Evolutionary conservation across 2,113 vertebrate species (phyloP).

Genomic region (Tylochromis polylepis): DNA sequence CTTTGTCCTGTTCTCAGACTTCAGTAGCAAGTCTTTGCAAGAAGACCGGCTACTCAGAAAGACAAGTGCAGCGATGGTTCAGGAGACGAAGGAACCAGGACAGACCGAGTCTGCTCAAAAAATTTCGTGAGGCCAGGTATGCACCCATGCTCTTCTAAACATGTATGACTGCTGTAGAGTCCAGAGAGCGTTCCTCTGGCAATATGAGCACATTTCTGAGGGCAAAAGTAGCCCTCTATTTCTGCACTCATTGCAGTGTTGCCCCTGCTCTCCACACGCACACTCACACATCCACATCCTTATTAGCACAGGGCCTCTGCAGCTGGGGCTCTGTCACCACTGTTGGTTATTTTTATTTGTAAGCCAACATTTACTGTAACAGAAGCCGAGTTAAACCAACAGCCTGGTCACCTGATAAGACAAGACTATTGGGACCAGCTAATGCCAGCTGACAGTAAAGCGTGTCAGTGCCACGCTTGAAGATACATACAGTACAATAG

Average conservation of each 20-base stretch:
- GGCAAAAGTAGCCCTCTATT: conserved; percentile 43
- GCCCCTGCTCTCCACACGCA: background rate
- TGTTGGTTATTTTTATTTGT: conserved; percentile 5
- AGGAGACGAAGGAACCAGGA: conserved; percentile 91
- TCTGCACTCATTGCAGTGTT: conserved; percentile 33
- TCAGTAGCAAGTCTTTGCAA: conserved; percentile 64
- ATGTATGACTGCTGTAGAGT: background rate
- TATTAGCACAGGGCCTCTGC: background rate
- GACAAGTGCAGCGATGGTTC: conserved; percentile 90
- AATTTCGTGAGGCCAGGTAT: conserved; percentile 93
- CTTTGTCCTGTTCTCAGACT: conserved; percentile 37
- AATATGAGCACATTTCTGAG: conserved; percentile 25
- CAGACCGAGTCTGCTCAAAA: conserved; percentile 90
- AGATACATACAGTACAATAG: background rate
- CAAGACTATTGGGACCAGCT: background rate
- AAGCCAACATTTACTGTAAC: background rate
- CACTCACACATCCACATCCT: background rate
- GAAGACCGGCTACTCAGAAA: conserved; percentile 73
- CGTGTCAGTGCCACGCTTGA: background rate
- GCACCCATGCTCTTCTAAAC: background rate
- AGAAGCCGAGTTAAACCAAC: background rate
- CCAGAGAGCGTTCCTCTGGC: conserved; percentile 3
- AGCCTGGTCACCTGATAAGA: background rate
- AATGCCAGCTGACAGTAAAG: background rate
- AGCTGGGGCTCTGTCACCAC: conserved; percentile 6